Conservation (phyloP, 2,888 invertebrate species). For the Mythimna ferrago region DNA sequence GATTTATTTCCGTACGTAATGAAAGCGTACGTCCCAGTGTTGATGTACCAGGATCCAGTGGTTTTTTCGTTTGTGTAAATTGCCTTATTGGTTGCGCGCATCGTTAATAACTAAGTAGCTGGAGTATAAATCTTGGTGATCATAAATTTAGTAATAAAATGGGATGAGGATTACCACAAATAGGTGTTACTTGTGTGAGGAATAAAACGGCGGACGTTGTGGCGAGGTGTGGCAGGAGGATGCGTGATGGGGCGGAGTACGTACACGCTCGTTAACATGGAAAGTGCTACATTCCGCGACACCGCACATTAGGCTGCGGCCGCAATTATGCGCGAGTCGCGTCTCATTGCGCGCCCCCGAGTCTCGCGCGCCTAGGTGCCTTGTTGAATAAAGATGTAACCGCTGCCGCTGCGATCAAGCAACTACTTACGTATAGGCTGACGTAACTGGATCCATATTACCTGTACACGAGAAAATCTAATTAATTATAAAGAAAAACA, state of each 20-base stretch:
- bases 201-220: conserved; percentile 82
- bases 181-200: conserved; percentile 81
- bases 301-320: conserved; percentile 84
- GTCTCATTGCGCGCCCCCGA: conserved; percentile 62
- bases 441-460: conserved; percentile 23
- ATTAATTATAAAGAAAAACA: conserved; percentile 1
- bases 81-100: conserved; percentile 71
- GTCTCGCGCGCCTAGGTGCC: conserved; percentile 52
- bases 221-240: conserved; percentile 69
- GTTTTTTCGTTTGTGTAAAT: conserved; percentile 79
- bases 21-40: conserved; percentile 87
- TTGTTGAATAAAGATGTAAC: conserved; percentile 64
- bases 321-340: conserved; percentile 78
- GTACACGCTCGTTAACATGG: conserved; percentile 82
- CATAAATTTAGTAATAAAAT: conserved; percentile 80
- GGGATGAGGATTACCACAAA: conserved; percentile 82
- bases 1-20: conserved; percentile 89
- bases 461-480: conserved; percentile 15
- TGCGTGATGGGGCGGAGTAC: conserved; percentile 73
- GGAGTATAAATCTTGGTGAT: conserved; percentile 71
- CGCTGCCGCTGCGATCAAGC: conserved; percentile 41
- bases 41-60: conserved; percentile 83
- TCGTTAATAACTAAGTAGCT: conserved; percentile 79
- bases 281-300: conserved; percentile 82
- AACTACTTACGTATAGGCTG: conserved; percentile 43